Evolutionary conservation across 2,888 invertebrate species (phyloP), one percentile per base, ranked within the genome.

Genomic region (Aphelenchoides bicaudatus): DNA sequence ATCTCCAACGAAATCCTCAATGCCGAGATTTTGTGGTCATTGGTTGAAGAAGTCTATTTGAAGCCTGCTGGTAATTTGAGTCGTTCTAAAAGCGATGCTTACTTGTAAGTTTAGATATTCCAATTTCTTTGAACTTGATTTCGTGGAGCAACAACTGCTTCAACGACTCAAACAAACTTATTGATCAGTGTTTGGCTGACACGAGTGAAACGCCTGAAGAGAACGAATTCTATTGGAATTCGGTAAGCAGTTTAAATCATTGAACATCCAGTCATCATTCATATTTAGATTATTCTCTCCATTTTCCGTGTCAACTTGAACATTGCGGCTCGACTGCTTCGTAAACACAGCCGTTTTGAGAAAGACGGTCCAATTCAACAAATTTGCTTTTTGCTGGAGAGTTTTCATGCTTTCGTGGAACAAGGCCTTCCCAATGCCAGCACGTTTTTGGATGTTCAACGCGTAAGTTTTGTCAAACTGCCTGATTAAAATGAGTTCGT

Each of bases 21-120:
- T 3, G 46, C 60, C 25, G 47, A 63, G 27, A 21, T 61, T 23
- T 25, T 62, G 27, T 62, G 62, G 62, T 58, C 62, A 27, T 34
- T 62, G 16, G 25, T 58, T 25, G 62, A 62, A 19, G 62, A 55
- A 21, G 63, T 63, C n/a, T 59, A 60, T n/a, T 34, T 62, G 28
- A 39, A 52, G 27, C 57, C 62, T n/a, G 39, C 48, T 10, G 23
- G 60, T 60, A 30, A 27, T 31, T 39, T 60, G n/a, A n/a, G n/a
- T n/a, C n/a, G n/a, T n/a, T n/a, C n/a, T n/a, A n/a, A n/a, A n/a
- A n/a, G n/a, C n/a, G n/a, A n/a, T n/a, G n/a, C n/a, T n/a, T n/a
- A n/a, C n/a, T n/a, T n/a, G 34, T 13, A 13, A 34, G n/a, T 38
- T 49, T 13, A 62, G 61, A 61, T 19, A 54, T 55, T 47, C 30